Percentiles rank a stretch among this genome's conserved stretches.
These are phyloP conservation scores for Drosophila albomicans DNA, from an alignment of 1,140 invertebrate species.

Conservation along the genomic window DNA sequence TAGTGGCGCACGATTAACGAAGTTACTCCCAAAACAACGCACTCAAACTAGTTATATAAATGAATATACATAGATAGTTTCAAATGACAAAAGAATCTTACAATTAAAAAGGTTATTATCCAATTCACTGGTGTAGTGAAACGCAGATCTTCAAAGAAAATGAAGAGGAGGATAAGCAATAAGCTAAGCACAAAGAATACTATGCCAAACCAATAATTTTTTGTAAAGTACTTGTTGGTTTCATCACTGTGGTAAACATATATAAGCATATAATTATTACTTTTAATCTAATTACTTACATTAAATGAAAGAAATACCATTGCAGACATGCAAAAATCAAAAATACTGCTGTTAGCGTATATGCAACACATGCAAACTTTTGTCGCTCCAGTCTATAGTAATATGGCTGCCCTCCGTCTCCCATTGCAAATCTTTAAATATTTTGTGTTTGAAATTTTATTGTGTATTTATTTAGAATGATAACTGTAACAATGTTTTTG, in stretches of 20 bases:
- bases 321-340: slow-evolving; percentile 8
- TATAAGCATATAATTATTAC: not conserved
- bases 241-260: slow-evolving; percentile 10
- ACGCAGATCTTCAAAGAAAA: slow-evolving; percentile 59
- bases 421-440: slow-evolving; percentile 9
- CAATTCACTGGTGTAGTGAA: slow-evolving; percentile 52
- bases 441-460: not conserved
- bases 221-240: slow-evolving; percentile 5
- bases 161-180: slow-evolving; percentile 40
- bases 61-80: not conserved
- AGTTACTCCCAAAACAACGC: slow-evolving; percentile 40
- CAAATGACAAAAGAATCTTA: slow-evolving; percentile 18
- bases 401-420: not conserved
- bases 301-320: slow-evolving; percentile 39
- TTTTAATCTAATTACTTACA: slow-evolving; percentile 36
- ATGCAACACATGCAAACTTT: slow-evolving; percentile 18
- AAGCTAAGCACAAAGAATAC: slow-evolving; percentile 46
- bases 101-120: slow-evolving; percentile 54
- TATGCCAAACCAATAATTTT: slow-evolving; percentile 40
- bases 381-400: slow-evolving; percentile 19
- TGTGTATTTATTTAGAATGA: not conserved
- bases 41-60: slow-evolving; percentile 42
- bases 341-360: slow-evolving; percentile 8
- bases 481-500: not conserved
- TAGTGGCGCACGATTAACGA: slow-evolving; percentile 42